These are phyloP conservation scores for Gorsachius magnificus DNA, from an alignment of 2,797 vertebrate species.

Conservation along the genomic window DNA sequence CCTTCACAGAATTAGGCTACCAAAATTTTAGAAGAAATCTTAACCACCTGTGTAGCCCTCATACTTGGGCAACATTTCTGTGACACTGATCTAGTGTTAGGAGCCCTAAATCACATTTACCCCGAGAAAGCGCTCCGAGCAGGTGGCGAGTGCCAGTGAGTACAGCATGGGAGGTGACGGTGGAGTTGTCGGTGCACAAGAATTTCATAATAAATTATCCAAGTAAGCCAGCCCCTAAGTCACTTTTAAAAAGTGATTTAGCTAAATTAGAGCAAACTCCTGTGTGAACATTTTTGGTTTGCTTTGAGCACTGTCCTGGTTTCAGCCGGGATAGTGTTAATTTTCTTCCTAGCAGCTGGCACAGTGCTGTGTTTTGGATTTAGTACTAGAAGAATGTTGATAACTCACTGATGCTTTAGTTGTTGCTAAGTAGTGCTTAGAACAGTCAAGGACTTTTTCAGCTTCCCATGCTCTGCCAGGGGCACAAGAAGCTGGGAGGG, in stretches of 20 bases:
- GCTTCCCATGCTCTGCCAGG: too few relatives aligned
- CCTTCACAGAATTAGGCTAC: neutral
- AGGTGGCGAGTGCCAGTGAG: neutral
- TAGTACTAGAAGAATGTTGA: too few relatives aligned
- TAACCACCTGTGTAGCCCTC: neutral
- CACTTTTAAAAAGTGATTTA: neutral
- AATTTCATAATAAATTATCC: neutral
- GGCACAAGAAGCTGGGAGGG: too few relatives aligned
- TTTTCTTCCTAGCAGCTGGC: too few relatives aligned
- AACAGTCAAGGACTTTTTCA: too few relatives aligned
- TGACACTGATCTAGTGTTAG: neutral
- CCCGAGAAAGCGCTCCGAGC: rapidly evolving
- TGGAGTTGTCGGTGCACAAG: neutral
- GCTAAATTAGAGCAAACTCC: neutral
- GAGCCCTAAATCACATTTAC: neutral
- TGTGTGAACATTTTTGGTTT: neutral
- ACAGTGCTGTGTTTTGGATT: too few relatives aligned
- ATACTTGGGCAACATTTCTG: neutral
- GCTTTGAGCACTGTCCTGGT: neutral
- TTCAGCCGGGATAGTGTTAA: too few relatives aligned
- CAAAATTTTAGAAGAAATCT: neutral
- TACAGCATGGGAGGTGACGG: neutral
- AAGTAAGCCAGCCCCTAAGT: neutral
- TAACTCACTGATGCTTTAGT: too few relatives aligned
- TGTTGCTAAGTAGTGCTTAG: too few relatives aligned